Evolutionary conservation across 2,888 invertebrate genomes (phyloP).

Genomic region (Cerceris rybyensis): DNA sequence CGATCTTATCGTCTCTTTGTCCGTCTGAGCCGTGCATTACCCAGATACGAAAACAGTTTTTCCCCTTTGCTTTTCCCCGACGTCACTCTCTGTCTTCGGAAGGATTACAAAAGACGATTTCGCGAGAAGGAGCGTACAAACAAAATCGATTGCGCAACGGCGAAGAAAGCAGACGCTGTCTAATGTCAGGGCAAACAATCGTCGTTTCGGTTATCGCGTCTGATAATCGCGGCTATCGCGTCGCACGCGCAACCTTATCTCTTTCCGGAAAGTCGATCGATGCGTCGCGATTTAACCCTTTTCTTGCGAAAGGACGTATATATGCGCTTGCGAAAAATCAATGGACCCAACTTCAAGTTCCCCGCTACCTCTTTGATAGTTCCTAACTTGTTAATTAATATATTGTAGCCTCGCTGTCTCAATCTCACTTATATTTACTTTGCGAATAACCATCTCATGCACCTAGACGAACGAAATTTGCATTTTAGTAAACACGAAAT

Average conservation of each 20-base stretch:
- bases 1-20: background rate
- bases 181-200: constrained; percentile 56
- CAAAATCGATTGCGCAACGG: constrained; percentile 57
- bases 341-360: too few relatives aligned
- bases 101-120: constrained; percentile 29
- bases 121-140: constrained; percentile 33
- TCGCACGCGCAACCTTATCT: constrained; percentile 11
- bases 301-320: background rate
- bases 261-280: constrained; percentile 30
- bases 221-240: constrained; percentile 36
- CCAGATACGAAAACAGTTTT: background rate
- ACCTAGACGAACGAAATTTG: too few relatives aligned
- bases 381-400: too few relatives aligned
- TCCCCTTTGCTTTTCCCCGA: background rate
- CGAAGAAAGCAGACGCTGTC: constrained; percentile 44
- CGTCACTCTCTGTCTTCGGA: constrained; percentile 18
- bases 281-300: constrained; percentile 16
- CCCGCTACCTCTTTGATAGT: too few relatives aligned
- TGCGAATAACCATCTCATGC: too few relatives aligned
- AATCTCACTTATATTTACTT: too few relatives aligned
- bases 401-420: too few relatives aligned
- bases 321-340: too few relatives aligned
- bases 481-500: too few relatives aligned
- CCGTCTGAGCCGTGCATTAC: background rate
- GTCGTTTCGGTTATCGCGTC: constrained; percentile 39